Evolutionary conservation across 2,113 vertebrate genomes (phyloP).

Genomic region (Myrmecobius fasciatus): DNA sequence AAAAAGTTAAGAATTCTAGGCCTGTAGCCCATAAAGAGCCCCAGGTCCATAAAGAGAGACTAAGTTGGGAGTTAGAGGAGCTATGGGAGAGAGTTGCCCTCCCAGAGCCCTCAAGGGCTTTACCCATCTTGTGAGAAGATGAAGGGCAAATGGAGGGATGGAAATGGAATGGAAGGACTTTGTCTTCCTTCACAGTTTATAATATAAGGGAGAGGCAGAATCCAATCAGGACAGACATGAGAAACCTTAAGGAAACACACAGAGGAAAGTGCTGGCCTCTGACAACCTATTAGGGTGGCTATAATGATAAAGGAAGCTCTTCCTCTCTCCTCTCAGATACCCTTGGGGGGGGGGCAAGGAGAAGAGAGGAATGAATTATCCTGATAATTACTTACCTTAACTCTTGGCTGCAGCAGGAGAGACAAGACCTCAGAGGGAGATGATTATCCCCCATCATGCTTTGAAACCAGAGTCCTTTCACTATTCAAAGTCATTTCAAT

Average conservation of each 20-base stretch:
- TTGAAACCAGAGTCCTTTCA: not conserved
- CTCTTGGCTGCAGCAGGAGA: not conserved
- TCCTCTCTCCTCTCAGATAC: not conserved
- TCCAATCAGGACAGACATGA: not conserved
- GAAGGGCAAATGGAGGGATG: not conserved
- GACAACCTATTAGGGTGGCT: not conserved
- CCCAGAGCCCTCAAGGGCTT: not conserved
- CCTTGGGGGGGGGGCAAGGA: not conserved
- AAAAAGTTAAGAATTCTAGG: not conserved
- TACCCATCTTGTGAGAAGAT: not conserved
- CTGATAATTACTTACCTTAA: not conserved
- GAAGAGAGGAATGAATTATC: not conserved
- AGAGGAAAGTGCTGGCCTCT: not conserved
- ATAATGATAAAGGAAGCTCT: not conserved
- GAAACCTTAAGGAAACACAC: not conserved
- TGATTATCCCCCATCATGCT: slow-evolving; percentile 1
- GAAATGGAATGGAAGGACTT: not conserved
- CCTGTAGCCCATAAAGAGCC: not conserved
- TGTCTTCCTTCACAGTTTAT: not conserved
- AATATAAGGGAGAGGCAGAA: not conserved
- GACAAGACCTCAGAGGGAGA: not conserved
- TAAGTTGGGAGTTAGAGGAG: not conserved
- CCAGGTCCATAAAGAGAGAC: not conserved
- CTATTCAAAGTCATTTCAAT: slow-evolving; percentile 3
- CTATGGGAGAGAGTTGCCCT: not conserved